These are phyloP conservation scores for Semicossyphus pulcher DNA, from an alignment of 2,113 vertebrate genomes.

Conservation along the genomic window DNA sequence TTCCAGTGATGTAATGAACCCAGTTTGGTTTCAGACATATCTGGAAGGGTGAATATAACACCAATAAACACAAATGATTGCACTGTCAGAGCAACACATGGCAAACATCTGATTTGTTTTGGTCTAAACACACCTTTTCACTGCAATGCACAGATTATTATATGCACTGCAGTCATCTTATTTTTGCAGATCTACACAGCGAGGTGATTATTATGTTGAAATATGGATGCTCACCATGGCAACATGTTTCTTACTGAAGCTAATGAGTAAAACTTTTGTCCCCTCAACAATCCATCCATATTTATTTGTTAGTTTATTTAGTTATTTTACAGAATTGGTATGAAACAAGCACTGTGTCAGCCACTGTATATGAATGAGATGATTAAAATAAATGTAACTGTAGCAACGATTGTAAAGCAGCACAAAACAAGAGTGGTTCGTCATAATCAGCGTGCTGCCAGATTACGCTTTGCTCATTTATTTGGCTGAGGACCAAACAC, in stretches of 20 bases:
- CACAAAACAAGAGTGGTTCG: constrained; percentile 7
- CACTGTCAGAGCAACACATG: no score
- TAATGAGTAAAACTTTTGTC: not conserved
- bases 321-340: not conserved
- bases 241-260: not conserved
- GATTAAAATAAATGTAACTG: not conserved
- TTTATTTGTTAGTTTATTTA: not conserved
- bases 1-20: no score
- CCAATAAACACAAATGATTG: no score
- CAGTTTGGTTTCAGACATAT: no score
- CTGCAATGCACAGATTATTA: not conserved
- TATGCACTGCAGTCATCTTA: not conserved
- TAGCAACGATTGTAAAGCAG: not conserved
- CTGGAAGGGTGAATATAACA: no score
- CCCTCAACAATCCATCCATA: not conserved
- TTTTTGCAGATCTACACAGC: not conserved
- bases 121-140: no score
- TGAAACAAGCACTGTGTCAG: not conserved
- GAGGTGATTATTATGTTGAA: not conserved
- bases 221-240: no score
- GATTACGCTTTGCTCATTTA: constrained; percentile 11
- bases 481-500: constrained; percentile 1
- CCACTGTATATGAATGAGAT: not conserved
- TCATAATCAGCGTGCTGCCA: constrained; percentile 15
- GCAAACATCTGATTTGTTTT: no score